A percentile compares a stretch with the other conserved stretches of the same genome.
These are phyloP conservation scores for Lineus longissimus DNA, from an alignment of 1,140 invertebrate genomes.

Conservation along the genomic window DNA sequence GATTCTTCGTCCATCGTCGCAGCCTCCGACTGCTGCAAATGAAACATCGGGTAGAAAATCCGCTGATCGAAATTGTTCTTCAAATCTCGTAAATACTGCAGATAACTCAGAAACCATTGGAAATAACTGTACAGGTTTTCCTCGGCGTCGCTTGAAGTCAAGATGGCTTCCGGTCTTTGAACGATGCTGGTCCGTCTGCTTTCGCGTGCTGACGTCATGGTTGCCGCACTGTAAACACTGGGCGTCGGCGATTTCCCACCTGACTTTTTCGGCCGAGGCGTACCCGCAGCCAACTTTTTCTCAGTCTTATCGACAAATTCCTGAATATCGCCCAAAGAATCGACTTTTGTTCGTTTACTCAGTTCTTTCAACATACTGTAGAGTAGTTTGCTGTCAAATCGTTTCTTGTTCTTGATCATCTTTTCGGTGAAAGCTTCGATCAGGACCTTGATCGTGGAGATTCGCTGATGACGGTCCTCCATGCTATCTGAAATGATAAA, in stretches of 20 bases:
- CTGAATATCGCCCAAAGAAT: slow-evolving; percentile 16
- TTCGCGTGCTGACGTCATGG: slow-evolving; percentile 19
- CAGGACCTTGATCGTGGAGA: too few relatives aligned
- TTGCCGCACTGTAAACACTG: slow-evolving; percentile 26
- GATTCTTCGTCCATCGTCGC: background rate
- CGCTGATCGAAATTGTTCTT: slow-evolving; percentile 35
- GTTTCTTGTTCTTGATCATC: slow-evolving; percentile 30
- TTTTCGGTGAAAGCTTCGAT: slow-evolving; percentile 41
- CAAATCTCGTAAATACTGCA: slow-evolving; percentile 36
- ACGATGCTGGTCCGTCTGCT: slow-evolving; percentile 12
- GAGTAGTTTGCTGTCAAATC: slow-evolving; percentile 34
- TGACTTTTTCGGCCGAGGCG: slow-evolving; percentile 25
- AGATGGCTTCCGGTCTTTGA: slow-evolving; percentile 14
- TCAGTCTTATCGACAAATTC: background rate
- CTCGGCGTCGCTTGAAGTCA: slow-evolving; percentile 8
- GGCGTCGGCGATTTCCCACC: slow-evolving; percentile 28
- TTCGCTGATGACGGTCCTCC: too few relatives aligned
- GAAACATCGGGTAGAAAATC: slow-evolving; percentile 38
- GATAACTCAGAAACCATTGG: slow-evolving; percentile 42
- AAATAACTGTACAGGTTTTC: slow-evolving; percentile 35
- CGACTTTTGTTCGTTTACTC: slow-evolving; percentile 22
- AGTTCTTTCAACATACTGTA: slow-evolving; percentile 29
- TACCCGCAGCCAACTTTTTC: background rate
- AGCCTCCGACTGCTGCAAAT: background rate
- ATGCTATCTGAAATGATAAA: too few relatives aligned